Evolutionary conservation across 2,113 vertebrate species (phyloP).

Genomic region (Phaethornis superciliosus): DNA sequence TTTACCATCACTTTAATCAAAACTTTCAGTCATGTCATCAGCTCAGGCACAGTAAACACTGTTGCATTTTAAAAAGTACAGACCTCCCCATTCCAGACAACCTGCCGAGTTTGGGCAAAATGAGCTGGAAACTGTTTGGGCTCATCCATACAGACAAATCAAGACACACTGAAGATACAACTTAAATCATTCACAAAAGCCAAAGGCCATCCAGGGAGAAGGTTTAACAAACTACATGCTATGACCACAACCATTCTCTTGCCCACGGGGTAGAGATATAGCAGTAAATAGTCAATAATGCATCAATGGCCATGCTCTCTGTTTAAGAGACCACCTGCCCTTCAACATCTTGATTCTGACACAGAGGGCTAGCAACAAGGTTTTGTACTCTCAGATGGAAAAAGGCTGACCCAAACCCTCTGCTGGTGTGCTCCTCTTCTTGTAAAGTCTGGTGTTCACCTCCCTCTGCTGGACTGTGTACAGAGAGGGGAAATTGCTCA

Average conservation of each 20-base stretch:
- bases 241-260: background rate
- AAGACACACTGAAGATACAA: background rate
- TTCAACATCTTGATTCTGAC: background rate
- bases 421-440: background rate
- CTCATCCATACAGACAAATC: background rate
- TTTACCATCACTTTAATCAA: background rate
- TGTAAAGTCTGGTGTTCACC: background rate
- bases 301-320: background rate
- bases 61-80: background rate
- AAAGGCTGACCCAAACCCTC: background rate
- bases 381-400: background rate
- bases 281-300: background rate
- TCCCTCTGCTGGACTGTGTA: background rate
- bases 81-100: background rate
- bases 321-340: background rate
- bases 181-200: background rate
- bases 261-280: background rate
- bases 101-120: background rate
- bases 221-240: background rate
- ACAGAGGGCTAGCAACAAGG: background rate
- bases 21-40: background rate
- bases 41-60: background rate
- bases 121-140: background rate
- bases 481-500: background rate
- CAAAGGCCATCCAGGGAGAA: background rate